Conservation (phyloP, 1,140 invertebrate species). For the Aethina tumida region DNA sequence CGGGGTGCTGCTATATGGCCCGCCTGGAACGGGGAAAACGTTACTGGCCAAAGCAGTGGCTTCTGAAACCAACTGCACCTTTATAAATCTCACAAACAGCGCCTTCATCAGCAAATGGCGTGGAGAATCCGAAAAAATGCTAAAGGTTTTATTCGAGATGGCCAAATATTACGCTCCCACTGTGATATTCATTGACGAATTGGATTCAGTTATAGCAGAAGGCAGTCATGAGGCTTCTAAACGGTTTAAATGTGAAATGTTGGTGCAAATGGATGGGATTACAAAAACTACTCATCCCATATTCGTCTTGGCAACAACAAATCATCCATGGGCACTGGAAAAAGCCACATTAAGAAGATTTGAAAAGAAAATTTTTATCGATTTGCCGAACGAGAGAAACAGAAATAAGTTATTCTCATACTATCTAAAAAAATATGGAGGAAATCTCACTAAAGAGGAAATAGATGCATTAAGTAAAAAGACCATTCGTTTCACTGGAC, state of each 20-base stretch:
- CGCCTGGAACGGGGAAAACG: conserved; percentile 80
- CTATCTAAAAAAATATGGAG: conserved; percentile 38
- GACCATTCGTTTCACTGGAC: conserved; percentile 75
- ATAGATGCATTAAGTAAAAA: conserved; percentile 46
- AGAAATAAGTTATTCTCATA: conserved; percentile 56
- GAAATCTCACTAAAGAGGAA: conserved; percentile 31
- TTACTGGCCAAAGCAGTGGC: conserved; percentile 81
- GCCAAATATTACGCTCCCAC: conserved; percentile 77
- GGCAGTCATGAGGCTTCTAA: conserved; percentile 86
- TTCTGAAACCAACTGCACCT: conserved; percentile 72
- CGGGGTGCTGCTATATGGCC: conserved; percentile 73
- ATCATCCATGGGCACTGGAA: conserved; percentile 77
- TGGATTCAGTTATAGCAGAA: conserved; percentile 69
- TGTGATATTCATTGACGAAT: conserved; percentile 94
- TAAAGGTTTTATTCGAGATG: conserved; percentile 79
- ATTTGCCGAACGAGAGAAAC: conserved; percentile 57
- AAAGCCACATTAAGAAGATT: conserved; percentile 76
- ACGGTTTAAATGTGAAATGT: conserved; percentile 83
- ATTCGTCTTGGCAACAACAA: conserved; percentile 81
- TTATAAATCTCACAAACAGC: conserved; percentile 86
- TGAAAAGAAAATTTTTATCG: conserved; percentile 79
- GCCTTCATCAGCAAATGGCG: conserved; percentile 88
- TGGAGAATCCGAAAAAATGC: conserved; percentile 88
- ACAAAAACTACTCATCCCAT: conserved; percentile 54
- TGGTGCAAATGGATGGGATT: conserved; percentile 84